Evolutionary conservation across 2,113 vertebrate species (phyloP), one percentile per base, ranked within the genome.

Genomic region (Calidris pygmaea): DNA sequence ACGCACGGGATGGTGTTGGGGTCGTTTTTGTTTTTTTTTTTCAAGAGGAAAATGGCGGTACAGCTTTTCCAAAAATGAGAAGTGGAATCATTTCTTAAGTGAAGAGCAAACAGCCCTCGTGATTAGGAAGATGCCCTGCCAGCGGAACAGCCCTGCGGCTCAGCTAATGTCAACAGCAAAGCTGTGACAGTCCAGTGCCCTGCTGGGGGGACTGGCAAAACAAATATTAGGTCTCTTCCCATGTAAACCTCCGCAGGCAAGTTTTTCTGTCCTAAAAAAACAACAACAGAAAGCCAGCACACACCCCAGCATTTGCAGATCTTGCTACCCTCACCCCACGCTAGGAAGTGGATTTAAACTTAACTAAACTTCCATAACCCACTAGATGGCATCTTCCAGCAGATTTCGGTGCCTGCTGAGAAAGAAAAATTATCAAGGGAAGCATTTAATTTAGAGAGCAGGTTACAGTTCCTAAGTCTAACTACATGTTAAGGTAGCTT

Each of bases 301-400:
- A 10, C 21, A 3, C n/a, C 22, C 47, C 63, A 27, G 75, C 29
- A 3, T 79, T n/a, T 30, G 81, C 76, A 17, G 77, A 52, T 66
- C 59, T 89, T 75, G 73, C 55, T 53, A n/a, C 66, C 29, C 26
- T 74, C 7, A 1, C 76, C 66, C 72, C 62, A 45, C 58, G 35
- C 17, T 55, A 45, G 73, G 47, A 10, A 89, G 77, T 30, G 62
- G 56, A 41, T 84, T 89, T 75, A 80, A 94, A 95, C 85, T 93
- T 95, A 85, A 95, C 87, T 76, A 87, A 94, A 96, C 89, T 92
- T 91, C 87, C 63, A 67, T 47, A 89, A 90, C 95, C 98, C 97
- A 77, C 97, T 98, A 98, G 98, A 95, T 98, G 98, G 97, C 97
- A 94, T 41, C 89, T 98, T 97, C 77, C 95, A 93, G 96, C 97